A percentile compares a stretch with the other conserved stretches of the same genome.
phyloP scores from a whole-genome alignment of 1,140 invertebrate species.

The Drosophila bifasciata region DNA sequence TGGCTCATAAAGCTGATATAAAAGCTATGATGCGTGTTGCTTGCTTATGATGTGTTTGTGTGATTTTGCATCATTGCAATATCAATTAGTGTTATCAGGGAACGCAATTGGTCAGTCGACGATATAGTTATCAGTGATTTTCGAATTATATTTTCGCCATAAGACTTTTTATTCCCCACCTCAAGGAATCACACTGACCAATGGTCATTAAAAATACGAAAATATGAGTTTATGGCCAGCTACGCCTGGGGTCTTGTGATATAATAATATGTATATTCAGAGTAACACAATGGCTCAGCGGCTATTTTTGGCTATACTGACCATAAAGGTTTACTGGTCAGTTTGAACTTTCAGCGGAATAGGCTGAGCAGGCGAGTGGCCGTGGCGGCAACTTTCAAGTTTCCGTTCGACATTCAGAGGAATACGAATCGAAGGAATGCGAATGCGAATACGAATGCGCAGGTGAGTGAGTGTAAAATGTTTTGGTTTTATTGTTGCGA shows the following conservation, averaged over 20 bases:
- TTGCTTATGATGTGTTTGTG: slow-evolving; percentile 12
- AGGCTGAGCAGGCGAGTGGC: background rate
- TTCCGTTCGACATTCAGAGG: slow-evolving; percentile 24
- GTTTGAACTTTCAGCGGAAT: slow-evolving; percentile 43
- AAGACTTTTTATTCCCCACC: slow-evolving; percentile 27
- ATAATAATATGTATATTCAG: slow-evolving; percentile 40
- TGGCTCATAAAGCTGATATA: slow-evolving; percentile 16
- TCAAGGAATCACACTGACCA: slow-evolving; percentile 61
- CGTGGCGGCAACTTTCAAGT: slow-evolving; percentile 53
- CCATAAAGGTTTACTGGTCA: slow-evolving; percentile 10
- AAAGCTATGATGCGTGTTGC: background rate
- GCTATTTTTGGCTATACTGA: slow-evolving; percentile 51
- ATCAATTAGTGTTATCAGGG: slow-evolving; percentile 53
- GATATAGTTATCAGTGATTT: slow-evolving; percentile 59
- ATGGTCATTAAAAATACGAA: slow-evolving; percentile 11
- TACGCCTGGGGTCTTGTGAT: slow-evolving; percentile 10
- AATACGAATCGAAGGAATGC: background rate
- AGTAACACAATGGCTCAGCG: slow-evolving; percentile 30
- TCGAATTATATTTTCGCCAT: slow-evolving; percentile 42
- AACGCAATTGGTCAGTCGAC: slow-evolving; percentile 55
- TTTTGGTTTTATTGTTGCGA: slow-evolving; percentile 40
- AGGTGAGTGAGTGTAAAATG: too few relatives aligned
- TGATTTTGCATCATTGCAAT: slow-evolving; percentile 48
- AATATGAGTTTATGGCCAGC: background rate
- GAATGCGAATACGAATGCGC: slow-evolving; percentile 10